These are phyloP conservation scores for Agelastica alni DNA, from an alignment of 2,888 invertebrate genomes.

Conservation along the genomic window DNA sequence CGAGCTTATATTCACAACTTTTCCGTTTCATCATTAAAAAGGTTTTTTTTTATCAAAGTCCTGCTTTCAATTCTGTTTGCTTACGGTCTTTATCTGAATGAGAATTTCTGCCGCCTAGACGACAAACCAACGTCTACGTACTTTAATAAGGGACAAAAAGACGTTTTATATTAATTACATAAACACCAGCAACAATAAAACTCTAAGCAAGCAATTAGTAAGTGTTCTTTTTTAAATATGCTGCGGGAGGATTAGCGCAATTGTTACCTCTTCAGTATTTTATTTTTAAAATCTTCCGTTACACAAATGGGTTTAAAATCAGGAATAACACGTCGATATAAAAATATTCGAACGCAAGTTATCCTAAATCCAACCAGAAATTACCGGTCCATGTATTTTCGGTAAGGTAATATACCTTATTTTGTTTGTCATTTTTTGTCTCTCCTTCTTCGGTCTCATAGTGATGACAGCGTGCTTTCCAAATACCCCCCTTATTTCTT, in stretches of 20 bases:
- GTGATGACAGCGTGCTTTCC: background rate
- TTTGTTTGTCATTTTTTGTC: constrained; percentile 4
- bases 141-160: background rate
- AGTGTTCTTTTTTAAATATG: too few relatives aligned
- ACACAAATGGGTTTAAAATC: too few relatives aligned
- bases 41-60: background rate
- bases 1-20: too few relatives aligned
- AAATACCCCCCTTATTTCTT: background rate
- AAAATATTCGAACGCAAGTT: too few relatives aligned
- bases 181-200: too few relatives aligned
- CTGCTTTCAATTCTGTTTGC: background rate
- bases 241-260: too few relatives aligned
- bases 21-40: background rate
- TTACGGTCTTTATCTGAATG: background rate
- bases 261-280: too few relatives aligned
- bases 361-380: too few relatives aligned
- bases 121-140: background rate
- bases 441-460: background rate
- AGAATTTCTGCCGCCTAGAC: background rate
- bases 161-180: too few relatives aligned
- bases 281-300: too few relatives aligned
- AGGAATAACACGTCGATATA: too few relatives aligned
- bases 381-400: constrained; percentile 7
- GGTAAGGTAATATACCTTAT: background rate
- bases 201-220: too few relatives aligned